Evolutionary conservation across 2,888 invertebrate genomes (phyloP).

Genomic region (Napeogenes sylphis): DNA sequence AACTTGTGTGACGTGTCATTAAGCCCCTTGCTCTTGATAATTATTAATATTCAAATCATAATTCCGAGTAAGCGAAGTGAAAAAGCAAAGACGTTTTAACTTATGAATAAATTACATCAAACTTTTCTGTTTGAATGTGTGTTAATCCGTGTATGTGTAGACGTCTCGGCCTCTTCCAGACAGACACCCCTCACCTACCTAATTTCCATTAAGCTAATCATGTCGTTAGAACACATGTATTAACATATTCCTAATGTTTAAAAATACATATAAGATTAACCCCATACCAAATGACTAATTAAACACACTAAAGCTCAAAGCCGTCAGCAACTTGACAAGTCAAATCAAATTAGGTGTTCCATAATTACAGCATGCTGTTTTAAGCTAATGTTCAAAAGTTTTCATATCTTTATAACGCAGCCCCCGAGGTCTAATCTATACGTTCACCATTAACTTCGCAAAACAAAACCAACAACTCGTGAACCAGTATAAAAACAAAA

Average conservation of each 20-base stretch:
- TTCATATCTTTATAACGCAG: conserved; percentile 24
- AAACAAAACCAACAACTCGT: conserved; percentile 49
- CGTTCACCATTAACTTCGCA: conserved; percentile 34
- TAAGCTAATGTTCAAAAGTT: conserved; percentile 7
- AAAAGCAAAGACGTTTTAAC: conserved; percentile 67
- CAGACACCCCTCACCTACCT: too few relatives aligned
- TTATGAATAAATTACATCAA: conserved; percentile 58
- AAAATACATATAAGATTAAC: too few relatives aligned
- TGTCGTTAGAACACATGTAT: too few relatives aligned
- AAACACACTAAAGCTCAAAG: not conserved
- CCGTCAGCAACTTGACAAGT: not conserved
- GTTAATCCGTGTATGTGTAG: conserved; percentile 23
- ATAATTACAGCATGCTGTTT: not conserved
- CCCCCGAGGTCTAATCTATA: conserved; percentile 33
- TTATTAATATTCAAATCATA: conserved; percentile 75
- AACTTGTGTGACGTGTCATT: conserved; percentile 75
- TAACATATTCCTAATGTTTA: too few relatives aligned
- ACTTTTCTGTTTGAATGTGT: conserved; percentile 36
- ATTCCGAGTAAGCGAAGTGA: conserved; percentile 56
- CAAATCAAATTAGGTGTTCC: not conserved
- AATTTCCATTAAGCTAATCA: too few relatives aligned
- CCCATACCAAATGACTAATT: too few relatives aligned
- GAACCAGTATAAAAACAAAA: conserved; percentile 52
- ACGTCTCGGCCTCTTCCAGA: too few relatives aligned
- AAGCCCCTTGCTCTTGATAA: conserved; percentile 57